These are phyloP conservation scores for Anoplopoma fimbria DNA, from an alignment of 2,113 vertebrate genomes.

Conservation along the genomic window DNA sequence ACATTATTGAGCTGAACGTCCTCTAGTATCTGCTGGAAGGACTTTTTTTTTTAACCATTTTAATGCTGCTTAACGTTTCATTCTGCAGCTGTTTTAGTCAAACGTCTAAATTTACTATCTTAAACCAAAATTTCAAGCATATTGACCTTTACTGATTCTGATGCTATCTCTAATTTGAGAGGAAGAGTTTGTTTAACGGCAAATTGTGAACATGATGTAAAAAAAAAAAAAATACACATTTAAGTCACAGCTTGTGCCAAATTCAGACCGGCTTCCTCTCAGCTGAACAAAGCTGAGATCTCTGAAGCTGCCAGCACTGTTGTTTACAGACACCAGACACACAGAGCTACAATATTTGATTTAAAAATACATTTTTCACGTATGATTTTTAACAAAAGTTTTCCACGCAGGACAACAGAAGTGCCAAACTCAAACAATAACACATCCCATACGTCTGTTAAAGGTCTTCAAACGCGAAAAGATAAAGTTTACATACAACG, in stretches of 20 bases:
- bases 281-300: slow-evolving; percentile 54
- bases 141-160: slow-evolving; percentile 59
- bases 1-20: background rate
- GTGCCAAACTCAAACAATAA: slow-evolving; percentile 71
- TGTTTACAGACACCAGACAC: slow-evolving; percentile 70
- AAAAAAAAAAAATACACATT: background rate
- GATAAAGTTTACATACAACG: slow-evolving; percentile 77
- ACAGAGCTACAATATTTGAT: slow-evolving; percentile 24
- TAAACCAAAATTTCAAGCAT: slow-evolving; percentile 51
- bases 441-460: slow-evolving; percentile 40
- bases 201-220: background rate
- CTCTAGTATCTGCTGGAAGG: too few species aligned
- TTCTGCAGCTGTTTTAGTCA: slow-evolving; percentile 22
- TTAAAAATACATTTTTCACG: slow-evolving; percentile 25
- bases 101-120: background rate
- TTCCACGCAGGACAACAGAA: slow-evolving; percentile 61
- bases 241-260: slow-evolving; percentile 58
- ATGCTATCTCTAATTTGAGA: too few species aligned
- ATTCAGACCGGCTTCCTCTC: slow-evolving; percentile 42
- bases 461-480: slow-evolving; percentile 14
- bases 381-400: slow-evolving; percentile 6
- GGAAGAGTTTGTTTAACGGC: slow-evolving; percentile 2
- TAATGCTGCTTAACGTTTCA: slow-evolving; percentile 57
- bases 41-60: background rate
- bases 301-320: slow-evolving; percentile 63